Base-by-base conservation (phyloP, 2,113 vertebrate genomes). In the Oriolus oriolus region DNA sequence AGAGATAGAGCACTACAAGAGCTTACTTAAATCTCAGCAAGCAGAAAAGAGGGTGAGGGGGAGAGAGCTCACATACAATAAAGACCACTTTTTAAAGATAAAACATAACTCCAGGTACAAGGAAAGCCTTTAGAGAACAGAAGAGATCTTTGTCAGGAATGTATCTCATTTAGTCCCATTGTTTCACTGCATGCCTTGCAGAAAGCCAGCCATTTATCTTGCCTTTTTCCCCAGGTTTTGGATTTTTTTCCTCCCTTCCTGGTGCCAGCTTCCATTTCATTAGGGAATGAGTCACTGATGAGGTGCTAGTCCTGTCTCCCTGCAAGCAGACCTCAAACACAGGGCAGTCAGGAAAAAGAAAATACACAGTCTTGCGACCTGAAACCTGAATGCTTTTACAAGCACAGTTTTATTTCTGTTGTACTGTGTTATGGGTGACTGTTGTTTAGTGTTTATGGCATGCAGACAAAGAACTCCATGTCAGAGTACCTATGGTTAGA, bases 81-180 rank as follows among this genome's bases (percentile, higher is more conserved):
- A 96, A 97, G 96, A 78, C 52, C 42, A 59, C 77, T 97, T 69
- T 95, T 85, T 75, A 75, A 95, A 98, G 97, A 97, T 97, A 95
- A 98, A 97, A 94, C 92, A 47, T 84, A 97, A 91, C 91, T 97
- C 93, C 60, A 71, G 53, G 93, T 87, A 80, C 88, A 95, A 95
- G 92, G 90, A 96, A 97, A 97, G 91, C 95, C 94, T 95, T 90
- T 82, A 94, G 95, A 97, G 98, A 97, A 95, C 94, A 97, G 93
- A 97, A 75, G 37, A 95, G 86, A 96, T 97, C 96, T 97, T 96
- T 98, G 98, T 97, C 98, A 93, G 95, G 93, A 94, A 96, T 95
- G 92, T 96, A 87, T 97, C 97, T 98, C 97, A 97, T 97, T 98
- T 97, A 97, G 95, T 77, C 63, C 94, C 90, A 97, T 98, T 98